A percentile compares a stretch with the other conserved stretches of the same genome.
phyloP scores from a whole-genome alignment of 2,797 vertebrate genomes.

The Podarcis siculus region DNA sequence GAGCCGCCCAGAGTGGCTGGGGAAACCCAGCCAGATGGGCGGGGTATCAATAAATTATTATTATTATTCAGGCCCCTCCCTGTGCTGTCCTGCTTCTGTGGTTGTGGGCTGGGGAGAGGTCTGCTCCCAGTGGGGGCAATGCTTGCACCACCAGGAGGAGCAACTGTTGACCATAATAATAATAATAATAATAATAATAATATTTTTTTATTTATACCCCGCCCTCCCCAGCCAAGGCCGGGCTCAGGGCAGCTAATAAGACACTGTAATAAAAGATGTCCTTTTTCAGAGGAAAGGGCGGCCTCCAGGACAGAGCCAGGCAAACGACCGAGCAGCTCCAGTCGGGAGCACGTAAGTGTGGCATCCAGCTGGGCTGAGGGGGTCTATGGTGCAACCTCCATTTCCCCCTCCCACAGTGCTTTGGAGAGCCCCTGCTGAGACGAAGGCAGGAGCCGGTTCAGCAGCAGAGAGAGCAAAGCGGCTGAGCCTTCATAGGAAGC shows the following conservation, averaged over 20 bases:
- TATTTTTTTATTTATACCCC: too few relatives aligned
- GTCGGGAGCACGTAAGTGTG: slow-evolving; percentile 85
- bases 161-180: too few relatives aligned
- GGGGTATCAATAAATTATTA: too few relatives aligned
- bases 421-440: not conserved
- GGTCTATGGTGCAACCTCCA: accelerated
- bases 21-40: too few relatives aligned
- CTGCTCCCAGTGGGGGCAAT: not conserved
- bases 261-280: slow-evolving; percentile 5
- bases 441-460: not conserved
- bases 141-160: not conserved
- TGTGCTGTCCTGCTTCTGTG: not conserved
- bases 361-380: not conserved
- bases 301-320: slow-evolving; percentile 79
- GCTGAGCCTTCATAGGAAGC: too few relatives aligned
- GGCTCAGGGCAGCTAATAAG: too few relatives aligned
- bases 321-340: slow-evolving; percentile 80
- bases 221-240: too few relatives aligned
- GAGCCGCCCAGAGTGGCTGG: too few relatives aligned
- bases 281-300: slow-evolving; percentile 89
- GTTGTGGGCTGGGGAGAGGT: not conserved
- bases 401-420: not conserved
- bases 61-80: not conserved
- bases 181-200: too few relatives aligned
- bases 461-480: too few relatives aligned